Percentiles rank a stretch among this genome's conserved stretches.
These are phyloP conservation scores for Pachyseris speciosa DNA, from an alignment of 64 coral and sea anemone genomes.

Conservation along the genomic window DNA sequence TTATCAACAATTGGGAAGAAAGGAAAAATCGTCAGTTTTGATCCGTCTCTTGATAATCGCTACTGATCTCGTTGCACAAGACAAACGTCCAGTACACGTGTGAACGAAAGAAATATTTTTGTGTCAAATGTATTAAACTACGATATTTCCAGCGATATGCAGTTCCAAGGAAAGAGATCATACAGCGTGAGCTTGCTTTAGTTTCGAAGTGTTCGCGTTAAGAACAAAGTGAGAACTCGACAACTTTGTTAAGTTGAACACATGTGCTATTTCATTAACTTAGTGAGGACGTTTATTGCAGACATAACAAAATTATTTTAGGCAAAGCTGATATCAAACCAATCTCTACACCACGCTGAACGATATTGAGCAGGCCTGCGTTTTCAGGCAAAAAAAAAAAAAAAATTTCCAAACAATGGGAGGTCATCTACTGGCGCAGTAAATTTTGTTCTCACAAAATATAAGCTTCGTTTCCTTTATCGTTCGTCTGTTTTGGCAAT, in stretches of 20 bases:
- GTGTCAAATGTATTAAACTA: not conserved
- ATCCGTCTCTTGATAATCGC: too few species aligned
- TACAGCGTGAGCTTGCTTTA: too few species aligned
- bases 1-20: too few species aligned
- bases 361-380: not conserved
- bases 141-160: not conserved
- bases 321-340: not conserved
- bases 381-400: not conserved
- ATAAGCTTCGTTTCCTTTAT: not conserved
- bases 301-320: not conserved
- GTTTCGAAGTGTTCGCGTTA: not conserved
- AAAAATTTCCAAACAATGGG: not conserved
- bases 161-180: not conserved
- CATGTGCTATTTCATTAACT: not conserved
- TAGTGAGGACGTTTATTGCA: not conserved
- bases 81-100: too few species aligned
- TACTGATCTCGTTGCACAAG: too few species aligned
- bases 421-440: not conserved
- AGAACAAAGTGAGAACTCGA: not conserved
- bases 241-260: not conserved
- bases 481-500: not conserved
- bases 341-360: not conserved
- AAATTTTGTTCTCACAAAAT: too few species aligned
- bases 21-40: too few species aligned
- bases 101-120: not conserved